Evolutionary conservation across 2,113 vertebrate species (phyloP).

Genomic region (Lonchura striata): DNA sequence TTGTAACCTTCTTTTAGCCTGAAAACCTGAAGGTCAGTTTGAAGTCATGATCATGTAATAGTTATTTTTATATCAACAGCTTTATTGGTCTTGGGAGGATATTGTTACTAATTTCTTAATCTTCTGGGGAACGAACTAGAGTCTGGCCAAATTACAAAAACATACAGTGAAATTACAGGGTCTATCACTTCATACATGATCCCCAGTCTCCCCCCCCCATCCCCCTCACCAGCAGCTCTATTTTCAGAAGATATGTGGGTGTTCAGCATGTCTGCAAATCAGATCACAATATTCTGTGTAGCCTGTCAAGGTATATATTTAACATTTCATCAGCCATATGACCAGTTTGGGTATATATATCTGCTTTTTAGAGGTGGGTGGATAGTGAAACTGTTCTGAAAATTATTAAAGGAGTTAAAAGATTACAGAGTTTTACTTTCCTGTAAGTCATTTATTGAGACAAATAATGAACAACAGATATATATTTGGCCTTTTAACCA

Average conservation of each 20-base stretch:
- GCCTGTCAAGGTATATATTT: background rate
- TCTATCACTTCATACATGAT: background rate
- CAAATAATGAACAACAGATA: background rate
- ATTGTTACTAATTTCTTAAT: slow-evolving; percentile 23
- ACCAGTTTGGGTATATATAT: background rate
- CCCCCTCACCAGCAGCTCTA: background rate
- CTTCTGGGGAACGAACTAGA: slow-evolving; percentile 3
- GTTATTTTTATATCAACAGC: slow-evolving; percentile 36
- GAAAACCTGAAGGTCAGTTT: slow-evolving; percentile 46
- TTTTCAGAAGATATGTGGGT: background rate
- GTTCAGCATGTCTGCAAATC: background rate
- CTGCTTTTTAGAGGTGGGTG: background rate
- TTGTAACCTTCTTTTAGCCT: slow-evolving; percentile 5
- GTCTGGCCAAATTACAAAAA: slow-evolving; percentile 2
- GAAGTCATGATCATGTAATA: slow-evolving; percentile 29
- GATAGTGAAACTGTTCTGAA: background rate
- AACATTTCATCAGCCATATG: background rate
- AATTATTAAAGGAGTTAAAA: background rate
- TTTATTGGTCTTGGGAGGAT: slow-evolving; percentile 1
- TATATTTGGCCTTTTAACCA: background rate
- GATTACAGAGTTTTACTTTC: background rate
- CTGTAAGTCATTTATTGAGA: background rate
- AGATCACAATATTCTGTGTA: background rate
- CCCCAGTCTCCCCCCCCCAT: accelerated
- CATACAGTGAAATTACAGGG: background rate